These are phyloP conservation scores for Ptilodon capucinus DNA, from an alignment of 2,888 invertebrate genomes.

Conservation along the genomic window DNA sequence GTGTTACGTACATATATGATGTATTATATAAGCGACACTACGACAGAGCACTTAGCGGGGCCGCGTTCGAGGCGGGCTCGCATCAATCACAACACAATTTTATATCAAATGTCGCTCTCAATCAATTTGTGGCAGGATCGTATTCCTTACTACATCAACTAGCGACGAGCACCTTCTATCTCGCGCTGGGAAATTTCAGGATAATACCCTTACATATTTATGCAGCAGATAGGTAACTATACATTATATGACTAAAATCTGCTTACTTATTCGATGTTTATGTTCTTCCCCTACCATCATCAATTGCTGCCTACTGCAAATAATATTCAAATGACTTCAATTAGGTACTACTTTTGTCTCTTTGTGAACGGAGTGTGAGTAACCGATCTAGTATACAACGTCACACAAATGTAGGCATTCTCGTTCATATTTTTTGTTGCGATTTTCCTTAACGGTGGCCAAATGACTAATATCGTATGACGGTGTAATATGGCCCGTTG, in stretches of 20 bases:
- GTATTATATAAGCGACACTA: constrained; percentile 56
- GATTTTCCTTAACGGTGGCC: constrained; percentile 48
- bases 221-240: no score
- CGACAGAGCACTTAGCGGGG: constrained; percentile 78
- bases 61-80: constrained; percentile 68
- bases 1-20: constrained; percentile 36
- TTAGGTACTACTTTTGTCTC: constrained; percentile 8
- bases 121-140: constrained; percentile 80
- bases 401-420: constrained; percentile 28
- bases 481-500: constrained; percentile 47
- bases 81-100: constrained; percentile 83
- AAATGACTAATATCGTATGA: constrained; percentile 69
- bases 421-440: constrained; percentile 50
- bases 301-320: neutral
- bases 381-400: constrained; percentile 30
- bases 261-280: neutral
- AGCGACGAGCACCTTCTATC: constrained; percentile 50
- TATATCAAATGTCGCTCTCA: constrained; percentile 83
- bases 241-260: no score
- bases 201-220: neutral
- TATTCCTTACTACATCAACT: constrained; percentile 64
- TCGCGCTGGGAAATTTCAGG: neutral
- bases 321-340: neutral
- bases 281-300: neutral
- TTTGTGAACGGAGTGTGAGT: constrained; percentile 16